Base-by-base conservation (phyloP, 2,113 vertebrate species). In the Oreochromis aureus region DNA sequence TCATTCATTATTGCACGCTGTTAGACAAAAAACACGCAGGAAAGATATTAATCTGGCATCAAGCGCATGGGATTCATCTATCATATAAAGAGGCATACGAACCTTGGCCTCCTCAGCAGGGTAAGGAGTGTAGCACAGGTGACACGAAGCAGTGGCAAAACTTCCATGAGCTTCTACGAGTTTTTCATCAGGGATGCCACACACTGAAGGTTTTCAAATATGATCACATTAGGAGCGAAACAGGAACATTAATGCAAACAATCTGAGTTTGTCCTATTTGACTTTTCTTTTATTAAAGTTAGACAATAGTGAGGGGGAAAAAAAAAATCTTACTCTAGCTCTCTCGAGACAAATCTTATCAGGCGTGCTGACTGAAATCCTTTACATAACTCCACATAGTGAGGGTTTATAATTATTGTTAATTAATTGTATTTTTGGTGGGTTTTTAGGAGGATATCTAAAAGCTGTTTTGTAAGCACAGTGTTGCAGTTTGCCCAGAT, bases 111-210 rank as follows among this genome's bases (percentile, higher is more conserved):
- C 95, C 7, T 96, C 93, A 4, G 96, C 92, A 32, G 97, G 96
- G 73, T 95, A 97, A 0, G 96, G 82, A 2, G 96, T 96, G 89
- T 97, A 97, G 89, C 97, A 97, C 78, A 97, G 89, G 87, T 97
- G 96, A 87, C 97, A 97, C 78, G 97, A 96, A 8, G 97, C 96
- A 10, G 96, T 96, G 27, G 95, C 88, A 79, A 97, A 97, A 81
- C 94, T 96, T 11, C 97, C 96, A 13, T 97, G 97, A 91, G 96
- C 97, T 88, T 97, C 97, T 16, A 97, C 96, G 1, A 97, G 95
- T 82, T 96, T 97, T 27, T 97, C 96, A 5, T 96, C 95, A 18
- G 97, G 96, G 79, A 97, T 95, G 15, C 97, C 97, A 34, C 96
- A 97, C 61, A 95, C 97, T 97, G 87, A 78, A 11, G 44, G 71